Conservation (phyloP, 2,888 invertebrate species). For the Mesorhabditis belari region DNA sequence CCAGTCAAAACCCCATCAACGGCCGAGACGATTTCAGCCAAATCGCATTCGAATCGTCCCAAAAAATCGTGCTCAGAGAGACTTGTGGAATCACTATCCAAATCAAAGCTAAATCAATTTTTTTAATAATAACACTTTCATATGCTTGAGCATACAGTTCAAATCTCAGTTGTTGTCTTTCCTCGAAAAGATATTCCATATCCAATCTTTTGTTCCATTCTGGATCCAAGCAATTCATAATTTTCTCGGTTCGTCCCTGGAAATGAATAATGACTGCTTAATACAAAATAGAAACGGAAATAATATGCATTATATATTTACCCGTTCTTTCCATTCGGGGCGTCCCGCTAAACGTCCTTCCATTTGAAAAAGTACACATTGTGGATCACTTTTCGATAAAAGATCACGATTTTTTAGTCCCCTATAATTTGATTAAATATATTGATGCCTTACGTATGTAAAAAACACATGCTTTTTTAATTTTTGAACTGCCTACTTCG, state of each 20-base stretch:
- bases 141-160: conserved; percentile 29
- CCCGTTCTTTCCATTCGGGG: conserved; percentile 4
- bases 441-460: too few relatives aligned
- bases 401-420: conserved; percentile 42
- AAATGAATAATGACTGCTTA: conserved; percentile 1
- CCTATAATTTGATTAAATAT: too few relatives aligned
- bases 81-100: conserved; percentile 24
- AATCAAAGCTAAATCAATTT: conserved; percentile 43
- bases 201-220: conserved; percentile 38
- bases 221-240: conserved; percentile 44
- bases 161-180: conserved; percentile 42
- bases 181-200: conserved; percentile 48
- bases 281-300: background rate
- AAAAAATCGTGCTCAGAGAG: conserved; percentile 56
- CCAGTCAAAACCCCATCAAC: conserved; percentile 16
- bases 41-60: conserved; percentile 59
- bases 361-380: conserved; percentile 32
- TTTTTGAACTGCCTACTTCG: too few relatives aligned
- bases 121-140: background rate
- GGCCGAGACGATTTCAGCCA: conserved; percentile 59
- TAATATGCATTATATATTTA: background rate
- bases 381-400: conserved; percentile 50
- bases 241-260: conserved; percentile 43
- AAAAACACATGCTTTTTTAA: too few relatives aligned
- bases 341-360: background rate